phyloP scores from a whole-genome alignment of 2,888 invertebrate genomes.

The Gerris lacustris region DNA sequence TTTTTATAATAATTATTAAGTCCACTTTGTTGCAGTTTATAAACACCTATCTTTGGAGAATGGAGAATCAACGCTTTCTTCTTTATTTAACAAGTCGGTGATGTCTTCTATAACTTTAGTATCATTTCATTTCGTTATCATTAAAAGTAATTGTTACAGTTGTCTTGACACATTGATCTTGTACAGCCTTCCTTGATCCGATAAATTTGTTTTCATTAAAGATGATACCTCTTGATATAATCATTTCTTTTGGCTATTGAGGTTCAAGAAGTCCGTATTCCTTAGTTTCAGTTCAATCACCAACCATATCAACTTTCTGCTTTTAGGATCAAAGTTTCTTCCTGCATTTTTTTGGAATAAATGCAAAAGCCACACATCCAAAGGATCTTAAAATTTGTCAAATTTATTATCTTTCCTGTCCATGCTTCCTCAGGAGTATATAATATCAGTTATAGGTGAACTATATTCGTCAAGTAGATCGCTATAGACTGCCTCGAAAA shows the following conservation, averaged over 20 bases:
- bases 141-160: neutral
- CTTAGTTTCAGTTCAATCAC: neutral
- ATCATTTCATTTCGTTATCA: neutral
- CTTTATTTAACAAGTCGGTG: neutral
- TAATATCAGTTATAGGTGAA: too few relatives aligned
- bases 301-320: slow-evolving; percentile 13
- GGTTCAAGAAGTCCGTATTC: neutral
- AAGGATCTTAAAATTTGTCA: slow-evolving; percentile 14
- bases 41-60: too few relatives aligned
- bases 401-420: neutral
- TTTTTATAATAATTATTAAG: too few relatives aligned
- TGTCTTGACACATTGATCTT: too few relatives aligned
- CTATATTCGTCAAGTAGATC: too few relatives aligned
- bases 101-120: neutral
- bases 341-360: slow-evolving; percentile 14
- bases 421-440: too few relatives aligned
- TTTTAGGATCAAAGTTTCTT: slow-evolving; percentile 18
- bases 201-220: neutral
- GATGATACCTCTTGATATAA: neutral
- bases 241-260: neutral
- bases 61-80: too few relatives aligned
- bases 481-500: too few relatives aligned
- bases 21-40: too few relatives aligned
- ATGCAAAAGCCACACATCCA: slow-evolving; percentile 13
- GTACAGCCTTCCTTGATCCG: neutral